Base-by-base conservation (phyloP, 2,113 vertebrate species). In the Crotalus horridus region DNA sequence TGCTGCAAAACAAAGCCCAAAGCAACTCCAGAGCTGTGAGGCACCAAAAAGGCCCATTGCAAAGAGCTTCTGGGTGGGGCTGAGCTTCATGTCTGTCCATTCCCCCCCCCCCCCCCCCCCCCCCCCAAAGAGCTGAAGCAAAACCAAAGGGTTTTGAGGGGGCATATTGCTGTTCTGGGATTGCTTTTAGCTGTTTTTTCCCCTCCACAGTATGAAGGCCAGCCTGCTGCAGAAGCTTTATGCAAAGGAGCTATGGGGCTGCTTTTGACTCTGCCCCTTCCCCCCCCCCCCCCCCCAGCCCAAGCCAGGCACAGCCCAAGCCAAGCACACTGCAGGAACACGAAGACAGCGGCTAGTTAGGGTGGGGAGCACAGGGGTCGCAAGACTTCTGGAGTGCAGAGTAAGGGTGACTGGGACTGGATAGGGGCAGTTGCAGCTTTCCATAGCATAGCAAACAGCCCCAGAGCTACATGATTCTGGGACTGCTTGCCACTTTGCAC, bases 281-380 rank as follows among this genome's bases (percentile, higher is more conserved):
- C 0, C 11, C 26, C 3, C 39, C 6, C 61, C 29, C 29, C 0
- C 29, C 29, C 29, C 64, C 26, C 3, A 69, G 4, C 4, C 12
- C 29, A n/a, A n/a, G 29, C 29, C 29, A n/a, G 64, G 12, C 29
- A 24, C 2, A 69, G 64, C 64, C 29, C 2, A 33, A 12, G 64
- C 12, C 64, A 69, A 5, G 29, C 64, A 69, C 13, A 33, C 5
- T 33, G 64, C 29, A 6, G 13, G 29, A 69, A 5, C 64, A 69
- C 33, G 13, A 69, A 69, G 1, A 33, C 2, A 69, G 29, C 5
- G 13, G 29, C 29, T n/a, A 69, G 64, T 13, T 69, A 17, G 29
- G 64, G 33, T 69, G 29, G 29, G 64, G 29, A 69, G 12, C 29
- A 69, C 29, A 69, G 13, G 13, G 13, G 12, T 9, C 3, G 0